Conservation (phyloP, 2,797 vertebrate genomes). For the Phalloptychus januarius region DNA sequence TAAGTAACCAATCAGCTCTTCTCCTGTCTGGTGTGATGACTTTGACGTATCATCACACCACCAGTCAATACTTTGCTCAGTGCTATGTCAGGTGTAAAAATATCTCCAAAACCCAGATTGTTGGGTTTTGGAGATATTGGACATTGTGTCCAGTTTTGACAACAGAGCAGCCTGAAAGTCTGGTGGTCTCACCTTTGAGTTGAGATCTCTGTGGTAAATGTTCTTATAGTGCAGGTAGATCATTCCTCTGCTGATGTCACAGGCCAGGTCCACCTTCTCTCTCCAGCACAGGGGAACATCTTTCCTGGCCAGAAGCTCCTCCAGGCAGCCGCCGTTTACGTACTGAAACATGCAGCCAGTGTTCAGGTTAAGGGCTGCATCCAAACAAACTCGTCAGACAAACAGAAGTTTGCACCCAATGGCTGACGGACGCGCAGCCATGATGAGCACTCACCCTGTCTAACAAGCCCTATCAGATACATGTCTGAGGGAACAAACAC, state of each 20-base stretch:
- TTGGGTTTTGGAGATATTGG: too few relatives aligned
- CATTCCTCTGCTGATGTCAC: constrained; percentile 89
- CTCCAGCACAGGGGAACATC: constrained; percentile 83
- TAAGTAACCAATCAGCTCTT: not conserved
- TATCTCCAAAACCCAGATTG: not conserved
- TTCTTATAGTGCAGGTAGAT: constrained; percentile 91
- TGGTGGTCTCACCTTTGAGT: constrained; percentile 84
- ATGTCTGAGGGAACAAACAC: not conserved
- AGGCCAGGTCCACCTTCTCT: constrained; percentile 88
- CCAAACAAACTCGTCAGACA: not conserved
- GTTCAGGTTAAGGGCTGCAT: not conserved
- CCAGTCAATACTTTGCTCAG: not conserved
- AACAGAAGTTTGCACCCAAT: not conserved
- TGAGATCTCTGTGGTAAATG: constrained; percentile 91
- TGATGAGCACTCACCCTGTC: not conserved
- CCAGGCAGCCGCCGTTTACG: constrained; percentile 87
- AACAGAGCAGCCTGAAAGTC: not conserved
- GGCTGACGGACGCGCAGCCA: not conserved
- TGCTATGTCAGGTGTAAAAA: not conserved
- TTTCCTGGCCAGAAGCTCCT: constrained; percentile 86
- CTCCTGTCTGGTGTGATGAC: not conserved
- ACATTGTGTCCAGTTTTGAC: not conserved
- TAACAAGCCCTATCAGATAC: not conserved
- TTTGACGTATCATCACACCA: not conserved
- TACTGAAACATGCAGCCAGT: constrained; percentile 73